Percentiles rank a stretch among this genome's conserved stretches.
Evolutionary conservation across 2,113 vertebrate species (phyloP).

Genomic region (Neogale vison): DNA sequence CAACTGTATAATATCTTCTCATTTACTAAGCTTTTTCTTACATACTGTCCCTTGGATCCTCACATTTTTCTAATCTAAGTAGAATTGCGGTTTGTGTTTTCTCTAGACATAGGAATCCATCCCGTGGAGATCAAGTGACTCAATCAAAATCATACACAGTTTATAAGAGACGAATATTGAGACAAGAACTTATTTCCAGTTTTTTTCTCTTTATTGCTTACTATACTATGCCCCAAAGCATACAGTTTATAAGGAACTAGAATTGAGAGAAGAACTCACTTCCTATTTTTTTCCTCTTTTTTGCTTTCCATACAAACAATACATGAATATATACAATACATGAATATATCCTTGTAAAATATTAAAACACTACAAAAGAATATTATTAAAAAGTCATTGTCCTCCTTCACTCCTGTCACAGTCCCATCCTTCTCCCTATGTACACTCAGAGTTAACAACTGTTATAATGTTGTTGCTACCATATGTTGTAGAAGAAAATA

Average conservation of each 20-base stretch:
- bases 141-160: not conserved
- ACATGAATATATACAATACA: not conserved
- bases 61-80: not conserved
- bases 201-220: conserved; percentile 4
- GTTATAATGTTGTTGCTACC: not conserved
- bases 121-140: not conserved
- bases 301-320: conserved; percentile 13
- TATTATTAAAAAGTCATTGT: conserved; percentile 23
- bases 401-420: not conserved
- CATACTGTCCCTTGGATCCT: not conserved
- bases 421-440: not conserved
- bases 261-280: conserved; percentile 37
- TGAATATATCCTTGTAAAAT: conserved; percentile 5
- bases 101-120: not conserved
- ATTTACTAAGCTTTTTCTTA: conserved; percentile 31
- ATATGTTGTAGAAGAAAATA: conserved; percentile 9
- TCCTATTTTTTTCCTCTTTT: not conserved
- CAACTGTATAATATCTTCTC: not conserved
- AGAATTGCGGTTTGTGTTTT: not conserved
- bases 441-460: not conserved
- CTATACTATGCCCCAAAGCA: not conserved
- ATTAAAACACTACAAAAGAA: conserved; percentile 12
- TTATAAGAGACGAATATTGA: conserved; percentile 16
- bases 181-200: not conserved
- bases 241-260: not conserved